Base-by-base conservation (phyloP, 1,140 invertebrate species). In the Penaeus chinensis region DNA sequence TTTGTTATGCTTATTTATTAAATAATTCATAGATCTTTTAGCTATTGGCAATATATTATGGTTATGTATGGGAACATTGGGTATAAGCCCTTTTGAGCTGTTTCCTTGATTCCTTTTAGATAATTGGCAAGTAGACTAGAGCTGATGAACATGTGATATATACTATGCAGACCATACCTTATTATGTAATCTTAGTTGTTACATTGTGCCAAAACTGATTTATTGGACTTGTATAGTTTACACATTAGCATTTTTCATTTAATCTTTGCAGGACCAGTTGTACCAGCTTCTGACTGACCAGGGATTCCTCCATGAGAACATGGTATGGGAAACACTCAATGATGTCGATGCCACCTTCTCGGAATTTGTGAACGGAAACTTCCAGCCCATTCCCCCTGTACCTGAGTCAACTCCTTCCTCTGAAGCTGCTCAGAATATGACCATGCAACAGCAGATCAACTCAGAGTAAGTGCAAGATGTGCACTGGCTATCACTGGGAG, bases 231-330 rank as follows among this genome's bases (percentile, higher is more conserved):
- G 63, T 32, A 42, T 74, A 20, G 27, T 11, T 54, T 86, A 2
- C 1, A 32, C 60, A 63, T 19, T 88, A 71, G 80, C 71, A 83
- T 85, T 37, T 74, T 65, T 24, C 82, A 61, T 83, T 11, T 77
- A 0, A 42, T 85, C 42, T 82, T 91, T 92, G 32, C 91, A 94
- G 93, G 92, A 93, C 91, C 92, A 94, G 88, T 89, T 95, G n/a
- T 94, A 93, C 89, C 92, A 94, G 90, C 91, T 95, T 32, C 94
- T 94, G 10, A 95, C 94, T 32, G 94, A 95, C 91, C 94, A 94
- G 90, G 94, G 94, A 16, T 95, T 94, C 91, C 91, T 95, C 13
- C 93, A 92, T 78, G 94, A 95, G 89, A 91, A 90, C 47, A 92
- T 92, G 86, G 94, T 95, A 18, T 95, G 94, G 94, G 94, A 95